Conservation (phyloP, 2,888 invertebrate species). For the Hirtodrosophila trivittata region DNA sequence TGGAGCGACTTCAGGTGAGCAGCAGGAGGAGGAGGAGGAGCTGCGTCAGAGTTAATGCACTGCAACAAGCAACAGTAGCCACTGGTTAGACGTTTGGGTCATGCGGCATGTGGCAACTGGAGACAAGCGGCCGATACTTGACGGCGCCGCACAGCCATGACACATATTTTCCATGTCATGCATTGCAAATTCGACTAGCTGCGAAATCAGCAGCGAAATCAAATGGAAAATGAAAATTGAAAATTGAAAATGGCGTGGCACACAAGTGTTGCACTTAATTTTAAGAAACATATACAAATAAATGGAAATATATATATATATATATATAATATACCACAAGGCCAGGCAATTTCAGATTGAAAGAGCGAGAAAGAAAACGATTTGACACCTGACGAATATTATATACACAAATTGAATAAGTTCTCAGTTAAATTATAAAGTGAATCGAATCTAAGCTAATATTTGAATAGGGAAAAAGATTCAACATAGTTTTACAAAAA, state of each 20-base stretch:
- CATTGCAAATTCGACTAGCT: slow-evolving; percentile 53
- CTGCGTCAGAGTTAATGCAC: slow-evolving; percentile 28
- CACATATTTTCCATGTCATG: slow-evolving; percentile 67
- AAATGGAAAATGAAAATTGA: slow-evolving; percentile 50
- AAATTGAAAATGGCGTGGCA: slow-evolving; percentile 51
- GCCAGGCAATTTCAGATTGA: slow-evolving; percentile 8
- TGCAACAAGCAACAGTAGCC: background rate
- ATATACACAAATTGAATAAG: too few relatives aligned
- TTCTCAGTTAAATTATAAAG: too few relatives aligned
- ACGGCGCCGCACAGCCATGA: slow-evolving; percentile 55
- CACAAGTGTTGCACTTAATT: slow-evolving; percentile 23
- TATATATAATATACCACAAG: slow-evolving; percentile 14
- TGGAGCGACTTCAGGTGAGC: background rate
- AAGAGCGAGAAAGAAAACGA: slow-evolving; percentile 2
- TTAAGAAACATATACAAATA: background rate
- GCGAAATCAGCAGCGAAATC: slow-evolving; percentile 27
- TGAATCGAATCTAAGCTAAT: too few relatives aligned
- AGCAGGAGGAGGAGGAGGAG: background rate
- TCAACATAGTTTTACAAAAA: too few relatives aligned
- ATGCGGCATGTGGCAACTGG: slow-evolving; percentile 21
- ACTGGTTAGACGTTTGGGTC: background rate
- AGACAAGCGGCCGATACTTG: slow-evolving; percentile 36
- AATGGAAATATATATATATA: background rate
- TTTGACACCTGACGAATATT: too few relatives aligned
- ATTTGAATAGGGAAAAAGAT: too few relatives aligned